Percentiles rank a stretch among this genome's conserved stretches.
Evolutionary conservation across 2,888 invertebrate species (phyloP).

Genomic region (Chloroclysta siterata): DNA sequence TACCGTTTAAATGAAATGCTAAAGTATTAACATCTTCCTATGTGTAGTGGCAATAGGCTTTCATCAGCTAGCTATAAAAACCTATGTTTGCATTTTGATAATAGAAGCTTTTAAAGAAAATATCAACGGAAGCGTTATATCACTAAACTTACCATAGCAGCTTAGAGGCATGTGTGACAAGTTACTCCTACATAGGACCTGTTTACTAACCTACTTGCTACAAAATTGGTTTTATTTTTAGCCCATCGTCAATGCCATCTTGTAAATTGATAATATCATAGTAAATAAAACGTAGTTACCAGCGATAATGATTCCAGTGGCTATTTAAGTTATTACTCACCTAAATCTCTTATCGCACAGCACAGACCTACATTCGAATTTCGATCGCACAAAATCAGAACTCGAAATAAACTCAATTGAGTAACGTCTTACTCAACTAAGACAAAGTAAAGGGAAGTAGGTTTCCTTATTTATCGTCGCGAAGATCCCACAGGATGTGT

Average conservation of each 20-base stretch:
- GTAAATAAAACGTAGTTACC: background rate
- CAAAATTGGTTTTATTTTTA: background rate
- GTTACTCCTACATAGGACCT: no score
- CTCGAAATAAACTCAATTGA: conserved; percentile 52
- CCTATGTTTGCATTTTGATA: no score
- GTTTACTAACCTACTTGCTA: background rate
- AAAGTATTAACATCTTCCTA: no score
- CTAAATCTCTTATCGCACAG: conserved; percentile 30
- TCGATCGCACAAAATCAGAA: conserved; percentile 39
- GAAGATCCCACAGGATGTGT: conserved; percentile 63
- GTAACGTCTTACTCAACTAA: conserved; percentile 57
- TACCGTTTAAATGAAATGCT: background rate
- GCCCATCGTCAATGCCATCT: background rate
- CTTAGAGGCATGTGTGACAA: no score
- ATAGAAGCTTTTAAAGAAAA: no score
- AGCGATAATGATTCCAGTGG: background rate
- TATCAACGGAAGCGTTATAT: no score
- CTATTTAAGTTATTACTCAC: background rate
- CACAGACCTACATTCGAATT: background rate
- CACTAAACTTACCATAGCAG: no score
- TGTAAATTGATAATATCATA: background rate
- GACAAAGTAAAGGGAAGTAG: conserved; percentile 66
- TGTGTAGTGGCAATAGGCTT: no score
- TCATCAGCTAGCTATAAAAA: no score
- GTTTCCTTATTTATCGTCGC: conserved; percentile 70